Evolutionary conservation across 2,113 vertebrate species (phyloP), one percentile per base, ranked within the genome.

Genomic region (Ameiurus melas): DNA sequence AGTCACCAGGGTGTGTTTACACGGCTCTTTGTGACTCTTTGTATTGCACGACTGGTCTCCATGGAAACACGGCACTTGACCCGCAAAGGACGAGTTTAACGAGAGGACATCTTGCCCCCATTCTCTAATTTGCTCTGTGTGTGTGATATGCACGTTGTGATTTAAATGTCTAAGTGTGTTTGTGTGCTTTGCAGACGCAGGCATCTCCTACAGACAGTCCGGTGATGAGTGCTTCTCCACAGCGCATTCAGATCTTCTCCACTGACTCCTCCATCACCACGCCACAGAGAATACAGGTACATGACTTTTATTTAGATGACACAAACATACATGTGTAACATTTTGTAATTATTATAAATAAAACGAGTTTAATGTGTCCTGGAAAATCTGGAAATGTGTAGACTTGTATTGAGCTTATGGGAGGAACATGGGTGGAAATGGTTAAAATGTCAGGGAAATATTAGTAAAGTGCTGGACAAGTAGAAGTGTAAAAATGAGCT

Each of bases 221-320:
- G 94, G 95, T 96, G 95, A 98, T 98, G 97, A 97, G 96, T 95
- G 96, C 95, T 95, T 97, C 98, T 94, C 98, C 97, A 64, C 97
- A 97, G 30, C 96, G 95, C 88, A 98, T 98, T 95, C 98, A 98
- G 94, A 97, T 99, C 89, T 97, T 98, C 93, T 97, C 98, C 81
- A 94, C 96, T 77, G 97, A 99, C 90, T 95, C 97, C 78, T 94
- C 96, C 30, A 95, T 96, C 92, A 91, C 97, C 89, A 96, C 97
- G 85, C 97, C 97, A 89, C 98, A 98, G 93, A 96, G 96, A 88
- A 97, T 98, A 95, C 97, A 99, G 97, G 98, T 99, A 95, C 96
- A 86, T 95, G 68, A 43, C 33, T n/a, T 55, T 70, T 85, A 8
- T 66, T 62, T 68, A 51, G 4, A 39, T 17, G 10, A 62, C n/a